Percentiles rank a stretch among this genome's conserved stretches.
Conservation (phyloP, 1,140 invertebrate species). For the Drosophila azteca region DNA sequence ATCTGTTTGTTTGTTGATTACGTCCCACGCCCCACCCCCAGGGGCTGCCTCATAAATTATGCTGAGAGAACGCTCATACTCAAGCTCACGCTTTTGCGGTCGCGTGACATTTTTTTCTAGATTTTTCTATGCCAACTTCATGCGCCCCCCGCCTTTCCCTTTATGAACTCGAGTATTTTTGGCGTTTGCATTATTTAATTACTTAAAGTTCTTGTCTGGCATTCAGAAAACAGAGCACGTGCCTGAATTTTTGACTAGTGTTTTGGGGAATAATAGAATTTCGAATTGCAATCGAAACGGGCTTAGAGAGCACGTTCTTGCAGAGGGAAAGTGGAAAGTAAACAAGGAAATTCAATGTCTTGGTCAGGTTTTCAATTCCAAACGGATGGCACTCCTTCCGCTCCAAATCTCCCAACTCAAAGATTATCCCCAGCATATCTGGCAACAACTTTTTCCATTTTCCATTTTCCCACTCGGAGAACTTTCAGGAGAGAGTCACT, state of each 20-base stretch:
- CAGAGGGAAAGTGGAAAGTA: slow-evolving; percentile 7
- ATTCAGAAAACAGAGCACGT: slow-evolving; percentile 25
- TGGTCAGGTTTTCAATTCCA: not conserved
- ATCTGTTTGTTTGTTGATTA: slow-evolving; percentile 37
- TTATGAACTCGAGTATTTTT: slow-evolving; percentile 13
- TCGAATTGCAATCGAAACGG: slow-evolving; percentile 14
- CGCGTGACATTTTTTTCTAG: not conserved
- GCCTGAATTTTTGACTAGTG: slow-evolving; percentile 30
- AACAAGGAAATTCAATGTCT: slow-evolving; percentile 8
- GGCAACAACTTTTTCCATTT: slow-evolving; percentile 8
- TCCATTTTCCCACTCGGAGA: not conserved
- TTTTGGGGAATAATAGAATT: slow-evolving; percentile 28
- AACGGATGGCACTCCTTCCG: not conserved
- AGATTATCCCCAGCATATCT: too few relatives aligned
- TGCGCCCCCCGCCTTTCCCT: not conserved
- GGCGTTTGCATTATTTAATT: slow-evolving; percentile 36
- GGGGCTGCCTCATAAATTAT: slow-evolving; percentile 12
- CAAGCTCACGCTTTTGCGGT: slow-evolving; percentile 1
- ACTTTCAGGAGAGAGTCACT: slow-evolving; percentile 26
- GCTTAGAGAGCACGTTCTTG: slow-evolving; percentile 26
- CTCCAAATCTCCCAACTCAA: too few relatives aligned
- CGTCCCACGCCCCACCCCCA: too few relatives aligned
- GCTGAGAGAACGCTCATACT: not conserved
- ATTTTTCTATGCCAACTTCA: not conserved
- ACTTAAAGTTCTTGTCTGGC: slow-evolving; percentile 15